Conservation (phyloP, 2,888 invertebrate genomes). For the Cheilosia grossa region DNA sequence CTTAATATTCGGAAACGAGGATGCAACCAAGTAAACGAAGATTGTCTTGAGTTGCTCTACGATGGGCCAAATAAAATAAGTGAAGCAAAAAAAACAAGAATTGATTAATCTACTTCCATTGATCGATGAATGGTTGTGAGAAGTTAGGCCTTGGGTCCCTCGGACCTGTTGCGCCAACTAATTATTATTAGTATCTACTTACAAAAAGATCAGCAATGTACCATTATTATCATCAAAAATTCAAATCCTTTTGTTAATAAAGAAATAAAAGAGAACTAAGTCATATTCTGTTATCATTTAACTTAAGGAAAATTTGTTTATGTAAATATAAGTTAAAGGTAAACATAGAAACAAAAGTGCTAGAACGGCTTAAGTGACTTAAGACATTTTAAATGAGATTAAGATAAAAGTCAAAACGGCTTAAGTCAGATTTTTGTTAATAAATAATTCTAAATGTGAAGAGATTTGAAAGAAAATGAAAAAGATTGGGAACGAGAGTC, state of each 20-base stretch:
- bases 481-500: too few species aligned
- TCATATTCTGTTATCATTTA: too few species aligned
- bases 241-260: background rate
- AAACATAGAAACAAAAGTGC: background rate
- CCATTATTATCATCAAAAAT: background rate
- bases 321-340: background rate
- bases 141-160: too few species aligned
- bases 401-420: too few species aligned
- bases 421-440: too few species aligned
- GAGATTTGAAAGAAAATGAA: too few species aligned
- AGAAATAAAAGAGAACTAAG: background rate
- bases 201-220: background rate
- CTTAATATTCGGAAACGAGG: constrained; percentile 52
- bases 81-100: constrained; percentile 48
- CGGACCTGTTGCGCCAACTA: too few species aligned
- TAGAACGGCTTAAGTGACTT: background rate
- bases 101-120: constrained; percentile 49
- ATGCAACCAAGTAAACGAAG: constrained; percentile 27
- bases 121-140: constrained; percentile 51
- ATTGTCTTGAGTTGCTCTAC: constrained; percentile 34
- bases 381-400: too few species aligned
- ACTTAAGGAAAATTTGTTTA: too few species aligned
- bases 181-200: background rate
- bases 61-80: constrained; percentile 46
- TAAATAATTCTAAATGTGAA: too few species aligned